Conservation (phyloP, 2,888 invertebrate genomes). For the Amphipoea oculea region DNA sequence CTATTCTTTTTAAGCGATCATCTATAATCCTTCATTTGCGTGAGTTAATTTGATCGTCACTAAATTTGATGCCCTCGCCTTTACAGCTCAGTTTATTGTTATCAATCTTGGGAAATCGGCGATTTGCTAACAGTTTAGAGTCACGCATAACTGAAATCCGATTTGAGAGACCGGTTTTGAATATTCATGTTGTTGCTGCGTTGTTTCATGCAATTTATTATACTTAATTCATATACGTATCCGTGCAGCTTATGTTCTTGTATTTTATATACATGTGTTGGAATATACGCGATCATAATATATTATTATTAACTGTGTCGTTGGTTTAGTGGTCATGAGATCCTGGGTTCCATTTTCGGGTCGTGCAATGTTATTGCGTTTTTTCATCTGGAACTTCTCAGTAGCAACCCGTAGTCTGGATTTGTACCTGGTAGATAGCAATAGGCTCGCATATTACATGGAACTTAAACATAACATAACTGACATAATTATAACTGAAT, state of each 20-base stretch:
- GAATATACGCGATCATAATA: neutral
- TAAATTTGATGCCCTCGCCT: conserved; percentile 52
- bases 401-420: neutral
- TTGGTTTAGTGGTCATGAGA: neutral
- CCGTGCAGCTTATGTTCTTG: conserved; percentile 18
- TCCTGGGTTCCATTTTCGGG: neutral
- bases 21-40: neutral
- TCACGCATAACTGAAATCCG: conserved; percentile 75
- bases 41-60: conserved; percentile 27
- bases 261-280: conserved; percentile 10
- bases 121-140: conserved; percentile 74
- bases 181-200: conserved; percentile 61
- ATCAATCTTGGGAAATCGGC: conserved; percentile 68
- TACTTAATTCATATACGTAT: conserved; percentile 37
- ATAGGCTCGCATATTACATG: neutral
- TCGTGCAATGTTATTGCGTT: neutral
- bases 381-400: neutral
- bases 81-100: conserved; percentile 69
- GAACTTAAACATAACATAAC: neutral
- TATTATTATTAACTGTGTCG: neutral
- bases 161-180: conserved; percentile 66
- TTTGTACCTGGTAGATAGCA: neutral
- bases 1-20: neutral
- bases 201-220: conserved; percentile 54
- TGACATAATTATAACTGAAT: too few species aligned